A percentile compares a stretch with the other conserved stretches of the same genome.
These are phyloP conservation scores for Tetrao urogallus DNA, from an alignment of 2,113 vertebrate species.

Conservation along the genomic window DNA sequence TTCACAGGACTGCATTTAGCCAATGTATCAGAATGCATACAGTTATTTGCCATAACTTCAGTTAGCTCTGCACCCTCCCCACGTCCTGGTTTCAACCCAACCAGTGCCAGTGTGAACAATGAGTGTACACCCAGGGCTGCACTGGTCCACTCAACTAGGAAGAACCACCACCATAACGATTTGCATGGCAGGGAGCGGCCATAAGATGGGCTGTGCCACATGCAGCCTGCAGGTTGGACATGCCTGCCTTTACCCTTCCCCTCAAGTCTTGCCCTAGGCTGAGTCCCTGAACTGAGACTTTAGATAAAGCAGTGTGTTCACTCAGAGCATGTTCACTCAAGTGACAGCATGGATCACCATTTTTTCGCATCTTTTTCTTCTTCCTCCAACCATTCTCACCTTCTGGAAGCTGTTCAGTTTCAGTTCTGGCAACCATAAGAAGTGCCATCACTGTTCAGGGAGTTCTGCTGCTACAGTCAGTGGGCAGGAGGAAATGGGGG, in stretches of 20 bases:
- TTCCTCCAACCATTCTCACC: background rate
- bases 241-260: background rate
- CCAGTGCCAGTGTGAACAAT: too few species aligned
- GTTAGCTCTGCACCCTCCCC: too few species aligned
- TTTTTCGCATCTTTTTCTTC: background rate
- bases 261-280: background rate
- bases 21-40: too few species aligned
- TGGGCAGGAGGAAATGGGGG: background rate
- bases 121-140: too few species aligned
- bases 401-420: background rate
- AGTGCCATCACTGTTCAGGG: accelerated
- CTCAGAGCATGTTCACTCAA: background rate
- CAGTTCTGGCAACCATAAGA: background rate
- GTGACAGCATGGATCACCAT: background rate
- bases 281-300: background rate
- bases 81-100: too few species aligned
- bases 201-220: too few species aligned
- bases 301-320: background rate
- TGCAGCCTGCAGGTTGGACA: too few species aligned
- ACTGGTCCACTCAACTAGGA: too few species aligned
- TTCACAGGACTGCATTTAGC: too few species aligned
- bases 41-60: too few species aligned
- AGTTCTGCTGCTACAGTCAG: background rate
- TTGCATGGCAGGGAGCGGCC: too few species aligned
- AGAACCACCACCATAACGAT: too few species aligned